Evolutionary conservation across 2,113 vertebrate genomes (phyloP).

Genomic region (Vulpes lagopus): DNA sequence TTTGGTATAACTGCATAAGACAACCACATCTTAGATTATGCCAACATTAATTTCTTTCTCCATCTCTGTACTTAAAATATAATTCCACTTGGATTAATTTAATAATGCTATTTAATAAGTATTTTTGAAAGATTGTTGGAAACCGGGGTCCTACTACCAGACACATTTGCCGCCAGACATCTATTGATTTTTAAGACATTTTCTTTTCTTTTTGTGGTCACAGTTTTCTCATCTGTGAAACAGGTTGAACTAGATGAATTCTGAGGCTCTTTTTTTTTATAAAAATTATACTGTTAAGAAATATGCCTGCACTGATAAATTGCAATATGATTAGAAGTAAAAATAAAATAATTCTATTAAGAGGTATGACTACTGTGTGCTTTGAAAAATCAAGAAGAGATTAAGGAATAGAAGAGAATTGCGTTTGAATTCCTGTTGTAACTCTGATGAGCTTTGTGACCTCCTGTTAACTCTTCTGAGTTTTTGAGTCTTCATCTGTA

Average conservation of each 20-base stretch:
- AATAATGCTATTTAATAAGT: not conserved
- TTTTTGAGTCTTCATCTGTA: not conserved
- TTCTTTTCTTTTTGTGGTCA: not conserved
- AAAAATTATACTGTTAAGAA: not conserved
- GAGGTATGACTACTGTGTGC: not conserved
- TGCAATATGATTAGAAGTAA: not conserved
- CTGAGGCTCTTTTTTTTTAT: not conserved
- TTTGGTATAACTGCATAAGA: not conserved
- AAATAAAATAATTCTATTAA: slow-evolving; percentile 25
- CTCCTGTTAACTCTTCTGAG: not conserved
- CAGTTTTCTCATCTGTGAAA: slow-evolving; percentile 23
- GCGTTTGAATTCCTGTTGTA: not conserved
- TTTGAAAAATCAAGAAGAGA: not conserved
- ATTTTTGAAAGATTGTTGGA: not conserved
- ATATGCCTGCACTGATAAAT: not conserved
- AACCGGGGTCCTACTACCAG: not conserved
- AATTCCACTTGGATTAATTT: not conserved
- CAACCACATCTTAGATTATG: not conserved
- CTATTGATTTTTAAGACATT: not conserved
- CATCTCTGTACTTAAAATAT: not conserved
- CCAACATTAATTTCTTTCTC: slow-evolving; percentile 21
- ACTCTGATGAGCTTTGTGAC: not conserved
- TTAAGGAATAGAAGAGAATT: slow-evolving; percentile 26
- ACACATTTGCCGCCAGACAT: not conserved
- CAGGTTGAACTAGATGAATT: not conserved